Evolutionary conservation across 2,113 vertebrate genomes (phyloP).

Genomic region (Grallaria varia): DNA sequence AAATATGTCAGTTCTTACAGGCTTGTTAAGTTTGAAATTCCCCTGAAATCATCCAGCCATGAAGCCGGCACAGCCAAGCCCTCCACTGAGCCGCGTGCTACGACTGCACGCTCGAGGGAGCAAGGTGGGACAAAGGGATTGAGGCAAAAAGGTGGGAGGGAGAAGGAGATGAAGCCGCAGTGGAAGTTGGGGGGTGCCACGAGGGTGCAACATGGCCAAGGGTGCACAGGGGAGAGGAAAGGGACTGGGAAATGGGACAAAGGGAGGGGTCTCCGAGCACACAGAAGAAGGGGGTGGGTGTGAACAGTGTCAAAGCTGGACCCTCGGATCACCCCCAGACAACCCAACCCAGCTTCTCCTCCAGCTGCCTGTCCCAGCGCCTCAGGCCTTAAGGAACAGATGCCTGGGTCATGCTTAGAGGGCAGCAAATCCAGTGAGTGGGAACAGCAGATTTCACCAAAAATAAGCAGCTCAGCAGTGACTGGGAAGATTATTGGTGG

Average conservation of each 20-base stretch:
- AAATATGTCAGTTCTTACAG: too few species aligned
- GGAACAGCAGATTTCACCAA: background rate
- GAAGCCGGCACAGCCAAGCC: background rate
- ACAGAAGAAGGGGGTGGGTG: background rate
- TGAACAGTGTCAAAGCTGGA: background rate
- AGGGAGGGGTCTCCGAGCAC: background rate
- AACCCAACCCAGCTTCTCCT: background rate
- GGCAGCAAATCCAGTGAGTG: fast-evolving
- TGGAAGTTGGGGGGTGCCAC: too few species aligned
- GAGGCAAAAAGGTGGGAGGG: background rate
- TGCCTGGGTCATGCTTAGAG: fast-evolving
- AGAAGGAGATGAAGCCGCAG: background rate
- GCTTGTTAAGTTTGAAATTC: background rate
- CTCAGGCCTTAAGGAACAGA: background rate
- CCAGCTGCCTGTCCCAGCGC: background rate
- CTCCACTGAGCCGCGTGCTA: background rate
- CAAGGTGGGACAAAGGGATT: fast-evolving
- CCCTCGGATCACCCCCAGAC: background rate
- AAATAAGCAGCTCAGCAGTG: background rate
- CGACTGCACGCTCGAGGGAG: fast-evolving
- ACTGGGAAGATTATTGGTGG: background rate
- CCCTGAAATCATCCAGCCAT: background rate
- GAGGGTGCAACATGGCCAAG: background rate
- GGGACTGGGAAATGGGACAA: background rate
- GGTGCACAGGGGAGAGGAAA: too few species aligned